phyloP scores from a whole-genome alignment of 53 echinoderm and acorn worm genomes.

The Zoroaster sp. region DNA sequence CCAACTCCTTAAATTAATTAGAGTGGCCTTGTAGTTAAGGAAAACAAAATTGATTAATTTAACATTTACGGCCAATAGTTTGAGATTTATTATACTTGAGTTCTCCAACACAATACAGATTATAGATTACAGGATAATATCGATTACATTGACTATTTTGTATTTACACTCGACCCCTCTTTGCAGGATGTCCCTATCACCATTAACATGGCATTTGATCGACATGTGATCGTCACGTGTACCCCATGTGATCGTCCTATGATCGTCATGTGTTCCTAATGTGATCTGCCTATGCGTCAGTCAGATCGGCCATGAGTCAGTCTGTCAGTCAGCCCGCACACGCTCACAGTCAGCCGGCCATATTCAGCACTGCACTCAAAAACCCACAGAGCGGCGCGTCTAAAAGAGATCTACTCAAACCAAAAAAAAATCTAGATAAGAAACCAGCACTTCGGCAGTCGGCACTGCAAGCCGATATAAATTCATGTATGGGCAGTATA shows the following conservation, averaged over 20 bases:
- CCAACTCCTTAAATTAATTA: too few relatives aligned
- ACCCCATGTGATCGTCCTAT: conserved; percentile 51
- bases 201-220: conserved; percentile 55
- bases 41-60: too few relatives aligned
- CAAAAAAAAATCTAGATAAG: neutral
- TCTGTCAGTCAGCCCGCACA: conserved; percentile 4
- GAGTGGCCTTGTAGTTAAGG: too few relatives aligned
- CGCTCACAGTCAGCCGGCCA: neutral
- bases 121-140: neutral
- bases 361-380: conserved; percentile 38
- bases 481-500: neutral
- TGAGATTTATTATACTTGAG: neutral
- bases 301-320: conserved; percentile 8
- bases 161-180: conserved; percentile 54
- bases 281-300: conserved; percentile 49
- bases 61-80: neutral
- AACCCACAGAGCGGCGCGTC: conserved; percentile 27
- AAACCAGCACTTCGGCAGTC: neutral
- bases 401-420: neutral
- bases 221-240: conserved; percentile 60
- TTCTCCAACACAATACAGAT: neutral
- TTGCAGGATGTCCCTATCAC: conserved; percentile 44
- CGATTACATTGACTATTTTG: conserved; percentile 21
- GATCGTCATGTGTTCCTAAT: conserved; percentile 46
- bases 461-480: conserved; percentile 7